Percentiles rank a stretch among this genome's conserved stretches.
Conservation (phyloP, 2,797 vertebrate species). For the Erithacus rubecula region DNA sequence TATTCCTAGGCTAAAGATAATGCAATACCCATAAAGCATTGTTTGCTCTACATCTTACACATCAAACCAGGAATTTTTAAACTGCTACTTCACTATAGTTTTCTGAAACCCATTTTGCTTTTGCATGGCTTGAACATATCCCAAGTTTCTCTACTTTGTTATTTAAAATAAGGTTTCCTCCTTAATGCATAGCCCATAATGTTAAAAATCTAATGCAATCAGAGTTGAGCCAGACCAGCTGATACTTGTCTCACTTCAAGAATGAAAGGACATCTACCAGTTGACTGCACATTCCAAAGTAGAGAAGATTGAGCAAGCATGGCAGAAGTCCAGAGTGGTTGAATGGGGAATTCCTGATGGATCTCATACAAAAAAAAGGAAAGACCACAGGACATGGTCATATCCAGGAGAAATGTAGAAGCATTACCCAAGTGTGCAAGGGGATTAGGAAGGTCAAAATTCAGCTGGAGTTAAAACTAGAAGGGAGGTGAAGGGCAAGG, state of each 20-base stretch:
- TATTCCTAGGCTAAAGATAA: neutral
- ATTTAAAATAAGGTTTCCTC: neutral
- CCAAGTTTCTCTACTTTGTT: neutral
- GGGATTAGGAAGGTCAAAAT: neutral
- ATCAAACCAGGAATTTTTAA: neutral
- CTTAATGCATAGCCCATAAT: neutral
- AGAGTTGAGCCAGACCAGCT: neutral
- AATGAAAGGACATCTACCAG: neutral
- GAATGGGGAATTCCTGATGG: neutral
- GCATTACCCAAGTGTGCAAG: neutral
- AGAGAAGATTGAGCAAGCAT: neutral
- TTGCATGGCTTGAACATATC: neutral
- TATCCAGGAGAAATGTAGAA: neutral
- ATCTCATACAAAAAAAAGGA: neutral
- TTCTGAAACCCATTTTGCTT: neutral
- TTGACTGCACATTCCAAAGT: neutral
- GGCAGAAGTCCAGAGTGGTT: neutral
- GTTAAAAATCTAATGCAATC: neutral
- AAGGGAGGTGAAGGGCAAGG: neutral
- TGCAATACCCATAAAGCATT: neutral
- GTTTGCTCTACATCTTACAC: neutral
- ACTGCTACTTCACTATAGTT: neutral
- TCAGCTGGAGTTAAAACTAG: neutral
- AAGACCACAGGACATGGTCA: neutral
- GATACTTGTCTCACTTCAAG: neutral